Conservation (phyloP, 2,888 invertebrate genomes). For the Autographa gamma region DNA sequence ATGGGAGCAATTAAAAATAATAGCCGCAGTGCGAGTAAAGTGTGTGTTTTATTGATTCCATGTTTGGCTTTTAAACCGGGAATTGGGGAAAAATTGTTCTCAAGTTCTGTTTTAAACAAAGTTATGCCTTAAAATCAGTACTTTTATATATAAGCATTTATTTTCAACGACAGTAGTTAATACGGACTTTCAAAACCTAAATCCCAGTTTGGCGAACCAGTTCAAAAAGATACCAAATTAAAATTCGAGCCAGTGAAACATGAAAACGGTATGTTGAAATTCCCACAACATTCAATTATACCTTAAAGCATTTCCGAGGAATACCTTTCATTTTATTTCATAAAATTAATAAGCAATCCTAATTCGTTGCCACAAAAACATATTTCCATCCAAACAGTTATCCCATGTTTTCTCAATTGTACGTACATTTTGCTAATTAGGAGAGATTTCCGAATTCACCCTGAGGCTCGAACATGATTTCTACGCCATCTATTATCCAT, state of each 20-base stretch:
- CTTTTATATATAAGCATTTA: background rate
- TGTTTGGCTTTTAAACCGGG: constrained; percentile 21
- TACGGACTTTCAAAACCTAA: background rate
- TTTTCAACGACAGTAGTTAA: background rate
- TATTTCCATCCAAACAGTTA: background rate
- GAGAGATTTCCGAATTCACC: background rate
- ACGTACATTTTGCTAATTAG: background rate
- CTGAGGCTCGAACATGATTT: background rate
- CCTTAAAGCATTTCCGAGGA: background rate
- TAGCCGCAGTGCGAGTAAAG: constrained; percentile 33
- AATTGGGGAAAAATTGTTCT: background rate
- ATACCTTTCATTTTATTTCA: background rate
- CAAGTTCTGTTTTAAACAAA: background rate
- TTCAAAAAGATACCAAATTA: background rate
- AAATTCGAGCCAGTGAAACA: background rate
- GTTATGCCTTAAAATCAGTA: background rate
- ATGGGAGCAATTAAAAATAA: constrained; percentile 59
- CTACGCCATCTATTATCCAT: constrained; percentile 14
- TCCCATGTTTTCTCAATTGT: background rate
- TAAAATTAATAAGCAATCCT: background rate
- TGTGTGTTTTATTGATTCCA: constrained; percentile 38
- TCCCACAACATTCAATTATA: constrained; percentile 7
- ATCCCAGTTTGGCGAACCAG: background rate
- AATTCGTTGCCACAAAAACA: background rate
- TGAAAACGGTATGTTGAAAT: background rate